Evolutionary conservation across 2,797 vertebrate genomes (phyloP), one percentile per base, ranked within the genome.

Genomic region (Arctocebus calabarensis): DNA sequence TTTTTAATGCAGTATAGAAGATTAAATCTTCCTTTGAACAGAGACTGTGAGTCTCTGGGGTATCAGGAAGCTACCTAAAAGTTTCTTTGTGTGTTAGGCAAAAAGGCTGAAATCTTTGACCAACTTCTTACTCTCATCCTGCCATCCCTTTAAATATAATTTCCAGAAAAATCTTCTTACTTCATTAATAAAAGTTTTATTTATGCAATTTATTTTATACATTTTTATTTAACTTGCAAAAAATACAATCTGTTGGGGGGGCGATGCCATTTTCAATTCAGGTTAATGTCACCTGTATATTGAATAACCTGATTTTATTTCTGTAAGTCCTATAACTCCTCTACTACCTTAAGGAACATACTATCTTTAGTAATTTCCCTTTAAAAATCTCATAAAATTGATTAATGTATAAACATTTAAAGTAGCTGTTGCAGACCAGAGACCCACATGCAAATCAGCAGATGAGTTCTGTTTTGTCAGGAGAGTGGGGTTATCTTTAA

Each of bases 41-140:
- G 34, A 79, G 9, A 62, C 2, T 40, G 2, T 2, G 4, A 25
- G 25, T 9, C 6, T 7, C 1, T 71, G n/a, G 0, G 9, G 20
- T 84, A 81, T 70, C 3, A 70, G 23, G 52, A 61, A 92, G 37
- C 2, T 23, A 37, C 11, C 19, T 85, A 74, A 34, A 77, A 14
- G 1, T 52, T 52, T 34, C 66, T 55, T 45, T 70, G 3, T 34
- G 2, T 66, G 90, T 73, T 66, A 48, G 8, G 5, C 45, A 59
- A 87, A 3, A 48, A 87, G 23, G n/a, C 29, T 74, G 6, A 74
- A 23, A 48, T 84, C 5, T 79, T 73, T 91, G 11, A 94, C 43
- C n/a, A 23, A 5, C 13, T 32, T 92, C 27, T 82, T 8, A 37
- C 52, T 4, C 57, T 6, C n/a, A 4, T 4, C 7, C 12, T 2